phyloP scores from a whole-genome alignment of 2,113 vertebrate genomes.

The Chloropsis cyanopogon region DNA sequence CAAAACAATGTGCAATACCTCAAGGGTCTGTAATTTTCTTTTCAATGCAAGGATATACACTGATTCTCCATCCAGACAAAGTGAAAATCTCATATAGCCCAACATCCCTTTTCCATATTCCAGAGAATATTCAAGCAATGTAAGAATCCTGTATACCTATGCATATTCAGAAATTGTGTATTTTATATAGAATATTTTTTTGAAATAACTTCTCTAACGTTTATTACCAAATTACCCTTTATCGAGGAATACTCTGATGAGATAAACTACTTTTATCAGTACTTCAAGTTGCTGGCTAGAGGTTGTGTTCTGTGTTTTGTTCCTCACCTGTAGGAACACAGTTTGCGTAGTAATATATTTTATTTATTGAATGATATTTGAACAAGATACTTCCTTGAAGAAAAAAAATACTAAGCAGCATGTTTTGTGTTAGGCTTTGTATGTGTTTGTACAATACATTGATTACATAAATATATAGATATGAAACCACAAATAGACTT shows the following conservation, averaged over 20 bases:
- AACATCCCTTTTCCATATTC: background rate
- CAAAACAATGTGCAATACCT: background rate
- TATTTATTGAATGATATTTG: background rate
- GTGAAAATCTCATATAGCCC: background rate
- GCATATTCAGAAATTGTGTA: background rate
- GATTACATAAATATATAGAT: background rate
- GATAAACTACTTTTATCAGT: background rate
- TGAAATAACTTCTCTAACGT: background rate
- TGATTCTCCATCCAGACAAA: background rate
- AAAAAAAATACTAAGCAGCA: background rate
- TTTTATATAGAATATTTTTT: background rate
- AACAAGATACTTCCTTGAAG: background rate
- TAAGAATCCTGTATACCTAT: background rate
- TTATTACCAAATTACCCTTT: background rate
- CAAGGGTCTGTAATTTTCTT: background rate
- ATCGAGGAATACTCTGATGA: background rate
- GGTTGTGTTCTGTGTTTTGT: background rate
- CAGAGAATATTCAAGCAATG: background rate
- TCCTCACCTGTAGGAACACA: background rate
- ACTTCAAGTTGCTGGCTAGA: background rate
- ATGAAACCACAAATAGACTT: background rate
- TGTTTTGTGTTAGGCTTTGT: background rate
- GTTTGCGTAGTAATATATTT: rapidly evolving
- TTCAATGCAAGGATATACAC: background rate
- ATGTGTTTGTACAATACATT: background rate